These are phyloP conservation scores for Andrena flavipes DNA, from an alignment of 2,888 invertebrate genomes.

Conservation along the genomic window DNA sequence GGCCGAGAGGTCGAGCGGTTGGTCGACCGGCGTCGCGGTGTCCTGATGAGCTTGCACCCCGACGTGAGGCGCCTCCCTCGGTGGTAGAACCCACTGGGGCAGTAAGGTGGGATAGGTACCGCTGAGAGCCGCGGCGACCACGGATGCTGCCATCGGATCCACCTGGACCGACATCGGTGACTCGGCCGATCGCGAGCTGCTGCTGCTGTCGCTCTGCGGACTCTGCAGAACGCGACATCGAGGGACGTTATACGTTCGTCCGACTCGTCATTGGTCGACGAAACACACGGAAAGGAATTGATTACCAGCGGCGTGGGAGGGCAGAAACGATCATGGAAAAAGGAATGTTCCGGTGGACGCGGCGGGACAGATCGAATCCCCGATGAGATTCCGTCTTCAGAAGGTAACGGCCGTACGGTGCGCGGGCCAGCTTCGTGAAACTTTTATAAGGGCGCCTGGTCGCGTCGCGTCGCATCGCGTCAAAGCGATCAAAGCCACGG, in stretches of 20 bases:
- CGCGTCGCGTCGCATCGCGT: conserved; percentile 31
- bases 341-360: conserved; percentile 39
- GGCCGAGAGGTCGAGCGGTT: conserved; percentile 94
- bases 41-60: conserved; percentile 83
- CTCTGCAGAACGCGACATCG: conserved; percentile 76
- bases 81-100: conserved; percentile 83
- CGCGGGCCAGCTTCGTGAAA: conserved; percentile 59
- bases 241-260: conserved; percentile 43
- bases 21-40: conserved; percentile 86
- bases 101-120: conserved; percentile 85
- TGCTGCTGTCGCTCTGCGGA: conserved; percentile 84
- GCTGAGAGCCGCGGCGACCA: conserved; percentile 89
- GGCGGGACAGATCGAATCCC: conserved; percentile 59
- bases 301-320: conserved; percentile 61
- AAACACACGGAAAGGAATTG: conserved; percentile 52
- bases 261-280: conserved; percentile 61
- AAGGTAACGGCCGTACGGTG: conserved; percentile 17
- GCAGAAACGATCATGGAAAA: conserved; percentile 55
- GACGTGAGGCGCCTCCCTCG: conserved; percentile 85
- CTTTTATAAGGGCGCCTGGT: conserved; percentile 58
- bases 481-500: conserved; percentile 70
- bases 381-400: conserved; percentile 62
- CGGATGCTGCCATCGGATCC: conserved; percentile 88
- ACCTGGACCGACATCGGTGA: conserved; percentile 85
- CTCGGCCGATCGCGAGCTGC: conserved; percentile 84